Percentiles rank a stretch among this genome's conserved stretches.
Evolutionary conservation across 1,140 invertebrate genomes (phyloP).

Genomic region (Solen grandis): DNA sequence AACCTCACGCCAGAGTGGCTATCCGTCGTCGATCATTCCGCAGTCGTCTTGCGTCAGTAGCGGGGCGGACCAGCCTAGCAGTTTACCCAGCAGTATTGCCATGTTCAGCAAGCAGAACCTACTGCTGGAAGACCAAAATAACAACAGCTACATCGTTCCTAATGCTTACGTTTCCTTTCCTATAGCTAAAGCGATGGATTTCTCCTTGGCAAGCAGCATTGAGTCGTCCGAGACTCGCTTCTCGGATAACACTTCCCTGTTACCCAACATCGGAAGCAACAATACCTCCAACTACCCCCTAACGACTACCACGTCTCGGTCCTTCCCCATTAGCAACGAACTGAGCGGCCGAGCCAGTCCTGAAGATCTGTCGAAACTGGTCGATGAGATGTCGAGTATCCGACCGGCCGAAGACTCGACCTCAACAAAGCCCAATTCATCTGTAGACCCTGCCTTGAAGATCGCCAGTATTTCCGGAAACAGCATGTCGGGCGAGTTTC

Average conservation of each 20-base stretch:
- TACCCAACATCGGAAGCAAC: constrained; percentile 50
- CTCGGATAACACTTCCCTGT: constrained; percentile 41
- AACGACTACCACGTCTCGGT: neutral
- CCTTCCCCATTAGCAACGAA: constrained; percentile 3
- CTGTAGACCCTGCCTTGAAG: constrained; percentile 8
- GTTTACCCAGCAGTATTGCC: constrained; percentile 40
- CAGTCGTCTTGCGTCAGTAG: neutral
- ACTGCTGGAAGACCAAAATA: constrained; percentile 17
- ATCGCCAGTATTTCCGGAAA: constrained; percentile 46
- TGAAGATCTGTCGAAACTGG: constrained; percentile 51
- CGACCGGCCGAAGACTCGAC: constrained; percentile 44
- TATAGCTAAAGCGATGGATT: constrained; percentile 17
- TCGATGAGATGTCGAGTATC: constrained; percentile 56
- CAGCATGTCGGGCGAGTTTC: constrained; percentile 16
- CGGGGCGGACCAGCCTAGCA: constrained; percentile 19
- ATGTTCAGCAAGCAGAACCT: constrained; percentile 38
- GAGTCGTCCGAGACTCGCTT: constrained; percentile 34
- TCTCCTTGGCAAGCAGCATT: constrained; percentile 44
- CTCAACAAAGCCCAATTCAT: constrained; percentile 12
- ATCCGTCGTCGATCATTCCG: constrained; percentile 11
- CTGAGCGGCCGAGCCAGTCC: constrained; percentile 35
- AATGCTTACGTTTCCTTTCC: constrained; percentile 32
- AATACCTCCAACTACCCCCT: constrained; percentile 42
- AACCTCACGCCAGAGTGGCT: constrained; percentile 11
- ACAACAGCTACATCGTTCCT: constrained; percentile 38